Evolutionary conservation across 1,140 invertebrate species (phyloP), one percentile per base, ranked within the genome.

Genomic region (Heliconius himera): DNA sequence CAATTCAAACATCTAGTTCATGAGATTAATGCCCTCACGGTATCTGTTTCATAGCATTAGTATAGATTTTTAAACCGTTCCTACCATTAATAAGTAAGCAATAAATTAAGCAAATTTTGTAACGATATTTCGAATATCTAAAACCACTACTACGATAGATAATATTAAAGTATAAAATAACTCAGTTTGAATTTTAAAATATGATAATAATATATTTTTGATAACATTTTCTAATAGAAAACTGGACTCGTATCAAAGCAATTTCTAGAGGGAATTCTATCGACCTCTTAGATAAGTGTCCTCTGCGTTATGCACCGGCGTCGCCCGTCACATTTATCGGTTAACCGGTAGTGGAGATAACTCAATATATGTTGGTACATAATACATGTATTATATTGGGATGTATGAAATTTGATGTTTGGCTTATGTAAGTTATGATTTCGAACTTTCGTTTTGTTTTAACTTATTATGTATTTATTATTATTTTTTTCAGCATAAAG

Each of bases 241-340:
- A 60, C 22, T 66, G 60, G 26, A 76, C 60, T 22, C 54, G 56
- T 66, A 76, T 76, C 74, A 18, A 76, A 76, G 66, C 75, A 70
- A 49, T 76, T 76, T 36, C 75, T 46, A 76, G 75, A 66, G 66
- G 75, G 75, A 76, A 54, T 66, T 71, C 54, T 56, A 76, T 76
- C 60, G 41, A 76, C 60, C 60, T 70, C 38, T 70, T 60, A 70
- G 75, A 76, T 76, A 76, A 76, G 75, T 76, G 75, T 60, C 75
- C 66, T 76, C 75, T 51, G 66, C 75, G 66, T 76, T 66, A 54
- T 76, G 75, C 75, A 76, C 75, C 66, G 41, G 66, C 41, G 66
- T 71, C 75, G 75, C 60, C 74, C 75, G 41, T 71, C 66, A 70
- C 75, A 71, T 76, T 76, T 76, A 70, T 66, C 75, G 75, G 66